These are phyloP conservation scores for Drosophila testacea DNA, from an alignment of 2,888 invertebrate species.

Conservation along the genomic window DNA sequence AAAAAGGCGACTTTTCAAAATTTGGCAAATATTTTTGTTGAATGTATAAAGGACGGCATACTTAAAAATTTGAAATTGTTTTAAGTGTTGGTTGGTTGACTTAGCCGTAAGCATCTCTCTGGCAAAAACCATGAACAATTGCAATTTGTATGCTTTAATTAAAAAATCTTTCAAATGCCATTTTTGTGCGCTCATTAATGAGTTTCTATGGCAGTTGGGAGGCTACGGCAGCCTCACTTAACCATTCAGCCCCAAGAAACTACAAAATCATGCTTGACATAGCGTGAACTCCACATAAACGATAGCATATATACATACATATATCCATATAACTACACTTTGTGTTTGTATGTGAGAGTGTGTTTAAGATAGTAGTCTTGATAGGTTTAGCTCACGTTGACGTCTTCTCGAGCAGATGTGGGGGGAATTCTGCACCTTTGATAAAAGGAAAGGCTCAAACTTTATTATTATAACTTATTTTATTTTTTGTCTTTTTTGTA, in stretches of 20 bases:
- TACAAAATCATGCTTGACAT: slow-evolving; percentile 79
- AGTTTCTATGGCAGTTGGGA: slow-evolving; percentile 61
- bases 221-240: slow-evolving; percentile 49
- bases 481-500: slow-evolving; percentile 11
- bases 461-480: slow-evolving; percentile 40
- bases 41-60: too few relatives aligned
- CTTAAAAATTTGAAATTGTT: slow-evolving; percentile 32
- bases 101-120: slow-evolving; percentile 34
- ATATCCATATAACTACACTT: slow-evolving; percentile 6
- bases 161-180: slow-evolving; percentile 80
- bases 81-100: slow-evolving; percentile 16
- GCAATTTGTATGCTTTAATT: slow-evolving; percentile 81
- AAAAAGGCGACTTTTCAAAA: too few relatives aligned
- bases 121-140: slow-evolving; percentile 67
- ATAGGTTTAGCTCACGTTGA: slow-evolving; percentile 73
- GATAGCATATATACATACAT: slow-evolving; percentile 23
- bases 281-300: slow-evolving; percentile 69
- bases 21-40: too few relatives aligned
- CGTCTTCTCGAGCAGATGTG: slow-evolving; percentile 51
- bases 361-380: slow-evolving; percentile 65
- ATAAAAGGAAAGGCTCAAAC: slow-evolving; percentile 77
- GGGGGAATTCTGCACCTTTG: slow-evolving; percentile 62
- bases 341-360: slow-evolving; percentile 11
- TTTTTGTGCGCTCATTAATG: slow-evolving; percentile 78
- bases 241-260: slow-evolving; percentile 47